phyloP scores from a whole-genome alignment of 2,797 vertebrate species.

The Cetoscarus ocellatus region DNA sequence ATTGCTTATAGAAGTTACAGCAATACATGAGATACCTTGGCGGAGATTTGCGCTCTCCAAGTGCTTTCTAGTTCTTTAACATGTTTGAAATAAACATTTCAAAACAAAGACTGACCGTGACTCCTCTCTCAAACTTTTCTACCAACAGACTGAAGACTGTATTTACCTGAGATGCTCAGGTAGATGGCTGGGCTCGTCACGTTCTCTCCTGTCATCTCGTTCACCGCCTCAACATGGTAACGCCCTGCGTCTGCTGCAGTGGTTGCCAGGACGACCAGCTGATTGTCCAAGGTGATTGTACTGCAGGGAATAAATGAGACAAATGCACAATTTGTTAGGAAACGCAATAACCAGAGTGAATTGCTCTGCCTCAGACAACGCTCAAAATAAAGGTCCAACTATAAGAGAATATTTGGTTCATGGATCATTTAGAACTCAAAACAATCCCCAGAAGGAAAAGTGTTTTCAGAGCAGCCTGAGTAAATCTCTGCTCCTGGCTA shows the following conservation, averaged over 20 bases:
- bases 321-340: slow-evolving; percentile 36
- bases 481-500: slow-evolving; percentile 72
- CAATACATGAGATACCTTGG: too few relatives aligned
- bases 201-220: slow-evolving; percentile 94
- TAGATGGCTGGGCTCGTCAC: slow-evolving; percentile 88
- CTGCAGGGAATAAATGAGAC: slow-evolving; percentile 75
- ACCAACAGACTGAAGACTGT: background rate
- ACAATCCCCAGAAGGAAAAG: slow-evolving; percentile 53
- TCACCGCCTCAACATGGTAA: slow-evolving; percentile 93
- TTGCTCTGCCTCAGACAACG: slow-evolving; percentile 13
- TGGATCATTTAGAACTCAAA: slow-evolving; percentile 62
- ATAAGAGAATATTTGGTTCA: slow-evolving; percentile 49
- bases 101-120: background rate
- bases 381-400: slow-evolving; percentile 48
- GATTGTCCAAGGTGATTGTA: slow-evolving; percentile 94
- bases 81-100: too few relatives aligned
- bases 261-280: slow-evolving; percentile 93
- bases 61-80: too few relatives aligned
- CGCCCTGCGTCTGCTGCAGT: slow-evolving; percentile 89
- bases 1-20: too few relatives aligned
- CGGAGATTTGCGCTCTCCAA: too few relatives aligned
- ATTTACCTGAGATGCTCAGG: slow-evolving; percentile 89
- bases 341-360: slow-evolving; percentile 14
- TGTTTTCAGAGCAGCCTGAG: slow-evolving; percentile 65
- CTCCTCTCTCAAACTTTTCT: background rate